These are phyloP conservation scores for Ceyx margarethae DNA, from an alignment of 2,113 vertebrate species.

Conservation along the genomic window DNA sequence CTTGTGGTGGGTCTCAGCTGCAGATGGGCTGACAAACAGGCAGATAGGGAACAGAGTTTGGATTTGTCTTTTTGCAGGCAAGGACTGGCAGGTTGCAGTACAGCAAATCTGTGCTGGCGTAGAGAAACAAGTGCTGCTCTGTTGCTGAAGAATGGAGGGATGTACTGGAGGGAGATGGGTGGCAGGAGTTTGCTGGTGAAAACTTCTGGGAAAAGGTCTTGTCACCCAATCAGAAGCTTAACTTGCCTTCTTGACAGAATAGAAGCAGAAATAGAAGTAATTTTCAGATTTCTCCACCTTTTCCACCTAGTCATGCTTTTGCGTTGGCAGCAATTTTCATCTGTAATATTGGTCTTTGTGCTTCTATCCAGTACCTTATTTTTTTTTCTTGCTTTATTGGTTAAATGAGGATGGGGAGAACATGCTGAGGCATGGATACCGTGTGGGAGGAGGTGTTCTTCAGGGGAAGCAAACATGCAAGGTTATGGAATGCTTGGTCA, in stretches of 20 bases:
- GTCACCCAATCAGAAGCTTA: background rate
- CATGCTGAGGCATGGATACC: background rate
- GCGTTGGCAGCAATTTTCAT: background rate
- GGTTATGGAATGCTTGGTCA: background rate
- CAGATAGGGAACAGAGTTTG: background rate
- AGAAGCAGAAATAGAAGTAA: background rate
- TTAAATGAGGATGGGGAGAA: background rate
- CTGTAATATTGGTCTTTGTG: background rate
- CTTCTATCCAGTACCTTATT: background rate
- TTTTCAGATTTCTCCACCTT: background rate
- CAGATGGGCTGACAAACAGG: too few species aligned
- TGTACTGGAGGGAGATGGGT: background rate
- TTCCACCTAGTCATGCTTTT: background rate
- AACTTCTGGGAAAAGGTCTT: background rate
- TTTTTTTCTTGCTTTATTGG: background rate
- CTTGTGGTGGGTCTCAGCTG: background rate
- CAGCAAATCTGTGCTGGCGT: background rate
- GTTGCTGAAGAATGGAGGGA: background rate
- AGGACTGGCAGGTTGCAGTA: background rate
- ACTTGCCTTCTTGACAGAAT: background rate
- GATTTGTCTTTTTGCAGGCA: background rate
- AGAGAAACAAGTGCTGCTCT: background rate
- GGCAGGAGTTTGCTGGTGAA: background rate
- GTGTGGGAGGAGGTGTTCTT: background rate
- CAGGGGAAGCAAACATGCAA: background rate